Evolutionary conservation across 53 echinoderm and acorn worm species (phyloP).

Genomic region (Holothuria scabra): DNA sequence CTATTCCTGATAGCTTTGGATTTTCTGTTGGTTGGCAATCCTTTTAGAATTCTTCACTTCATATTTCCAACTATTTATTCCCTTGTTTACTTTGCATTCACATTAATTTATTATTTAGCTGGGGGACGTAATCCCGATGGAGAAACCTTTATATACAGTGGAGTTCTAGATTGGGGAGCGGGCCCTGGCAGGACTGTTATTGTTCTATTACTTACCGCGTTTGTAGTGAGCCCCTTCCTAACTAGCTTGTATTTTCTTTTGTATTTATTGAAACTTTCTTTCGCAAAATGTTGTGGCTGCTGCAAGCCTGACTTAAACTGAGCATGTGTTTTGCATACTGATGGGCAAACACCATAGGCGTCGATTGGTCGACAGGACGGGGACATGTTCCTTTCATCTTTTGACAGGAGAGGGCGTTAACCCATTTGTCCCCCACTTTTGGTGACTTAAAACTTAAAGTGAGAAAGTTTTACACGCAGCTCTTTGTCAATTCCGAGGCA

Average conservation of each 20-base stretch:
- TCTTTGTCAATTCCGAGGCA: no score
- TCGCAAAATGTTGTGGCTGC: conserved; percentile 53
- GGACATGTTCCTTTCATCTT: no score
- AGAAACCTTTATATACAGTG: conserved; percentile 67
- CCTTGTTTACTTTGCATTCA: conserved; percentile 74
- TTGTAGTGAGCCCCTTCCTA: conserved; percentile 68
- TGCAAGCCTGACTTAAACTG: neutral
- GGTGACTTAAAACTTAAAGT: no score
- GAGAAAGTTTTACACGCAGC: no score
- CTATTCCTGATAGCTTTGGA: conserved; percentile 66
- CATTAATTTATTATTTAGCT: conserved; percentile 66
- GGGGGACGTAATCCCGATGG: conserved; percentile 76
- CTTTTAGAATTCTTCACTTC: conserved; percentile 75
- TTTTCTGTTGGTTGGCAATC: conserved; percentile 67
- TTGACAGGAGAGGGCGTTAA: no score
- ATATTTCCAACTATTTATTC: conserved; percentile 62
- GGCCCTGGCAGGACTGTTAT: conserved; percentile 40
- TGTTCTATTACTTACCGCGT: conserved; percentile 22
- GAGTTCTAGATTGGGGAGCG: conserved; percentile 71
- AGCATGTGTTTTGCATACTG: no score
- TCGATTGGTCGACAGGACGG: no score
- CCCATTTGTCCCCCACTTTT: no score
- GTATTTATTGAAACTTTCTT: conserved; percentile 63
- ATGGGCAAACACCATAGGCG: no score
- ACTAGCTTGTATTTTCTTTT: conserved; percentile 70